Evolutionary conservation across 2,113 vertebrate genomes (phyloP).

Genomic region (Pseudorasbora parva): DNA sequence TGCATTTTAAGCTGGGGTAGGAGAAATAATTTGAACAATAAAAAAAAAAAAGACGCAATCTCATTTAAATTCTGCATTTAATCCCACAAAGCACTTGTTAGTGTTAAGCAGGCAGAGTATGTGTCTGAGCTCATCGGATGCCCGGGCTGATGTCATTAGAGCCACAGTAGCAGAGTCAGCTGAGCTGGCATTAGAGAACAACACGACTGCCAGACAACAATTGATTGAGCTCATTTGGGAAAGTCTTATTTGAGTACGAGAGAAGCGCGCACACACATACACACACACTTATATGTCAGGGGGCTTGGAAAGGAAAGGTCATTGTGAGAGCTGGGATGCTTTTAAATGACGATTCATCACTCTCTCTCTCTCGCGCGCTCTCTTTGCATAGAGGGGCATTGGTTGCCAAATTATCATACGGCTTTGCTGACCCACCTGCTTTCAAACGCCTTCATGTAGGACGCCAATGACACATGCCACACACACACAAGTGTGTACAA

Average conservation of each 20-base stretch:
- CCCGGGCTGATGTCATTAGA: conserved; percentile 32
- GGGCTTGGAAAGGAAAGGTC: conserved; percentile 26
- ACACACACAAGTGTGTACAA: conserved; percentile 17
- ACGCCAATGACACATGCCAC: not conserved
- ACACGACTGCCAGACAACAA: conserved; percentile 36
- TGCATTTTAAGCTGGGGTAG: not conserved
- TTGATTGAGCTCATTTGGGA: conserved; percentile 46
- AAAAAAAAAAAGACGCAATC: not conserved
- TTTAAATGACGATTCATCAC: conserved; percentile 49
- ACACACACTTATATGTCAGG: conserved; percentile 16
- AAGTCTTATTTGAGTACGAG: not conserved
- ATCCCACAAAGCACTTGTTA: not conserved
- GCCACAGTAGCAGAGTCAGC: conserved; percentile 31
- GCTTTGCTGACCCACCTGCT: conserved; percentile 26
- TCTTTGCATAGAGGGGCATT: not conserved
- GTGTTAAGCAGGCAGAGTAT: not conserved
- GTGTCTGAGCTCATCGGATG: conserved; percentile 22
- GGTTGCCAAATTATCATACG: conserved; percentile 39
- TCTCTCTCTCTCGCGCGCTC: conserved; percentile 6
- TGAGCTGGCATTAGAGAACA: conserved; percentile 43
- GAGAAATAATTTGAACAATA: not conserved
- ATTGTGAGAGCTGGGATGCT: conserved; percentile 30
- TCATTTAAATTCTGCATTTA: not conserved
- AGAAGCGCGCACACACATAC: not conserved
- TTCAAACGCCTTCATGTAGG: not conserved